A percentile compares a stretch with the other conserved stretches of the same genome.
These are phyloP conservation scores for Altica lythri DNA, from an alignment of 2,888 invertebrate species.

Conservation along the genomic window DNA sequence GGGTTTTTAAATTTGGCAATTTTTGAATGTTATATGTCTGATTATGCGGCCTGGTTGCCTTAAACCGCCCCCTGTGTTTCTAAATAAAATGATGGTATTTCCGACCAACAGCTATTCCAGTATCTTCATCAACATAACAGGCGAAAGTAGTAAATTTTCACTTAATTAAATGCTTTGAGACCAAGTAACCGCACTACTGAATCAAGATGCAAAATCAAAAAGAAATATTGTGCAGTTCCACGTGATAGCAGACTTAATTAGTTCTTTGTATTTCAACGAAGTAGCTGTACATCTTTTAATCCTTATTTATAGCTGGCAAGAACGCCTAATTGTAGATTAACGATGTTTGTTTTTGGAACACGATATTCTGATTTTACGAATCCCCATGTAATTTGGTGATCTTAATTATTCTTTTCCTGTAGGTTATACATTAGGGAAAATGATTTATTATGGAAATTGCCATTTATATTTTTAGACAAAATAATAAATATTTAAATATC, in stretches of 20 bases:
- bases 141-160: slow-evolving; percentile 37
- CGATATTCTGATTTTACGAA: no score
- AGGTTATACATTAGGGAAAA: no score
- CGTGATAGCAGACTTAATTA: slow-evolving; percentile 41
- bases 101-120: slow-evolving; percentile 25
- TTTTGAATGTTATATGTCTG: no score
- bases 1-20: no score
- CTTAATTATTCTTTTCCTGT: no score
- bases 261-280: slow-evolving; percentile 36
- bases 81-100: slow-evolving; percentile 15
- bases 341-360: slow-evolving; percentile 28
- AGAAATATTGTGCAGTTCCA: slow-evolving; percentile 40
- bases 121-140: slow-evolving; percentile 27
- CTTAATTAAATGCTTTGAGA: slow-evolving; percentile 36
- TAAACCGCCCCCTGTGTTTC: no score
- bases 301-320: slow-evolving; percentile 32
- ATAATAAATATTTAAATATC: no score
- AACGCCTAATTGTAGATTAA: slow-evolving; percentile 32
- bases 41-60: no score
- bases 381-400: no score
- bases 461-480: no score
- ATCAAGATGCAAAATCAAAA: slow-evolving; percentile 37
- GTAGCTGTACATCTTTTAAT: slow-evolving; percentile 29
- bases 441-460: no score
- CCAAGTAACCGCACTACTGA: slow-evolving; percentile 23